phyloP scores from a whole-genome alignment of 2,113 vertebrate species.

The Monarcha castaneiventris region DNA sequence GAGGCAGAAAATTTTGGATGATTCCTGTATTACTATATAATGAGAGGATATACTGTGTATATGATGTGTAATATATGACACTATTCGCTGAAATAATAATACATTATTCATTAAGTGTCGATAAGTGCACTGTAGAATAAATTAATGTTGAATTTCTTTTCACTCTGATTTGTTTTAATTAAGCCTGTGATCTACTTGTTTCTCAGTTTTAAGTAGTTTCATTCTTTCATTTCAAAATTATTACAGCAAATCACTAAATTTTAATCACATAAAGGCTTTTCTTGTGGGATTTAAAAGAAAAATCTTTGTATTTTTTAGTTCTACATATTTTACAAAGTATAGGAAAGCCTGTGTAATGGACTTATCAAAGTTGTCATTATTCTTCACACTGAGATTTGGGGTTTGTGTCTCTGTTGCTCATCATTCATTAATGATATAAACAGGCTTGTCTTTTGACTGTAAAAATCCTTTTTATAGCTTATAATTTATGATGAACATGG shows the following conservation, averaged over 20 bases:
- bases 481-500: constrained; percentile 64
- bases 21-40: neutral
- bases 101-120: neutral
- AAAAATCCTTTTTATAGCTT: constrained; percentile 38
- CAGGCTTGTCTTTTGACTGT: constrained; percentile 54
- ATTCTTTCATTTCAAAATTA: constrained; percentile 27
- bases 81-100: neutral
- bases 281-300: neutral
- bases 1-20: neutral
- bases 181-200: constrained; percentile 2
- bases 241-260: neutral
- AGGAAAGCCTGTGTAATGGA: neutral
- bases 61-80: neutral
- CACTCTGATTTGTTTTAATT: constrained; percentile 39
- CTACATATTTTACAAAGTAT: constrained; percentile 7
- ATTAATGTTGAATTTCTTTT: neutral
- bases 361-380: constrained; percentile 49
- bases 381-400: constrained; percentile 9
- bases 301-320: constrained; percentile 38
- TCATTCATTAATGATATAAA: constrained; percentile 61
- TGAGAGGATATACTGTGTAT: neutral
- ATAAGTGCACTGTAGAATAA: constrained; percentile 4
- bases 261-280: constrained; percentile 6
- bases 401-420: constrained; percentile 37
- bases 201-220: constrained; percentile 2